Evolutionary conservation across 92 coral and sea anemone species (phyloP), one percentile per base, ranked within the genome.

Genomic region (Palythoa caribaeorum): DNA sequence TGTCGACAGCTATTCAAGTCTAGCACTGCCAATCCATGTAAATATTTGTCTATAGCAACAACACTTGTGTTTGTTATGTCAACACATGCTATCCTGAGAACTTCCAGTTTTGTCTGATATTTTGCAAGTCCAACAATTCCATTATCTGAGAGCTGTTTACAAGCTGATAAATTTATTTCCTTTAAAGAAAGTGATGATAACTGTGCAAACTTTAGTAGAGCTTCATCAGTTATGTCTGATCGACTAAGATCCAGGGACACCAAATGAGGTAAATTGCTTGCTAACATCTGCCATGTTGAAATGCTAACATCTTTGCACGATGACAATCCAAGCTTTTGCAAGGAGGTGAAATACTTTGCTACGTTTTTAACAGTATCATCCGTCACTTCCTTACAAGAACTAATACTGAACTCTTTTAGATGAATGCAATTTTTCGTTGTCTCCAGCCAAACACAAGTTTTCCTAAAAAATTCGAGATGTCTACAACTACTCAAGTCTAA

Each of bases 1-100:
- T 95, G 98, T 55, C 98, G 89, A 71, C 98, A 95, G 86, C 98
- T 95, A 73, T 95, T 95, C 40, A 95, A 77, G 83, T 95, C 98
- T 80, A 95, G 74, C 11, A 79, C 78, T 65, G 62, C 87, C 76
- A 95, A 86, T 16, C 71, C 68, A 37, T 68, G 77, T 83, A 95
- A 81, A 65, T 95, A 90, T 90, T 95, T 93, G 3, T 94, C 98
- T 48, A 95, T 68, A 11, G 93, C 92, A 17, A 75, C 48, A 39
- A 95, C 48, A 39, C 94, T 91, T 74, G 94, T 93, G 90, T 93
- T 93, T 14, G 98, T 93, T 15, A 95, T 83, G 12, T 93, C 93
- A 66, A 95, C 83, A 80, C 98, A 95, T 2, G 96, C 94, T 5
- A 95, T 76, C 73, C 89, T 93, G 19, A 95, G 88, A 48, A 90